Base-by-base conservation (phyloP, 1,140 invertebrate species). In the Eumaeus atala region DNA sequence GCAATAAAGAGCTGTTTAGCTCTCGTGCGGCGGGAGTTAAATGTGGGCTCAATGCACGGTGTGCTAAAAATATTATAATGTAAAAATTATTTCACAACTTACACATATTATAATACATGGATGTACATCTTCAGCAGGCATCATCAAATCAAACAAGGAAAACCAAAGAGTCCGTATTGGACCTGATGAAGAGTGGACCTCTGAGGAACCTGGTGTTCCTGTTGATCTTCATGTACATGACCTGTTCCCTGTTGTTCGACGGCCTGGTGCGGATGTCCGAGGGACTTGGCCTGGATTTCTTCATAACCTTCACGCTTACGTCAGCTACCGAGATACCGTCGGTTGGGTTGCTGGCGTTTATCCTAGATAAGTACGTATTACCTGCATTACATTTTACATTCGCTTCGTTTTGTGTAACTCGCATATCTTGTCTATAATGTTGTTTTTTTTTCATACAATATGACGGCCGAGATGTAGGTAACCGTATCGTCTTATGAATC, bases 241-340 rank as follows among this genome's bases (percentile, higher is more conserved):
- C 89, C 7, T 88, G 92, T 42, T 90, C 89, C 1, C 67, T 93
- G 17, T 89, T 91, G 17, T 93, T 93, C 68, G 92, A 93, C 61
- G 92, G 91, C 0, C 90, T 93, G 59, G 91, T 92, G 9, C 87
- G 92, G 36, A 91, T 92, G 58, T 88, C 92, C 6, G 90, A 92
- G 34, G 83, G 90, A 3, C 79, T 93, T 1, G 91, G 90, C 2
- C 84, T 91, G 42, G 91, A 92, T 61, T 89, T 92, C 40, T 94
- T 93, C 66, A 84, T 92, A 28, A 92, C 92, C 0, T 93, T 93
- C 73, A 92, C 91, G 0, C 66, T 93, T 1, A 90, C 92, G 0
- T 92, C 91, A 1, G 89, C 90, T 7, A 92, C 92, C 0, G 92
- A 94, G 77, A 87, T 94, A 48, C 92, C 93, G 0, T 92, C 92